phyloP scores from a whole-genome alignment of 1,140 invertebrate genomes.

The Frieseomelitta varia region DNA sequence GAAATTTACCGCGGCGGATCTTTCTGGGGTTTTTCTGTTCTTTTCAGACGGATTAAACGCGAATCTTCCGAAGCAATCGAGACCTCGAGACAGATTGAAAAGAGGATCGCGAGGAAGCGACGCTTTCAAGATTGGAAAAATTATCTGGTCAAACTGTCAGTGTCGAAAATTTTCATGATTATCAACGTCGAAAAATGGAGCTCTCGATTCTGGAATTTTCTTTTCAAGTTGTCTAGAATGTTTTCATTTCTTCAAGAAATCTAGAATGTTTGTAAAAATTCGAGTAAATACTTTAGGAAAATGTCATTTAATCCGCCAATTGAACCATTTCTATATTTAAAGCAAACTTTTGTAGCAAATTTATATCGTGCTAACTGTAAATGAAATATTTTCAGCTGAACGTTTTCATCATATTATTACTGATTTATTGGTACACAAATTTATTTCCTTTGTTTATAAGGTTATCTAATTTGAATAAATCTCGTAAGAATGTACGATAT shows the following conservation, averaged over 20 bases:
- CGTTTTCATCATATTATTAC: background rate
- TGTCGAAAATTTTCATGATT: background rate
- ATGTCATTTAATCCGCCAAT: background rate
- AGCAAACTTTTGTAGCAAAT: background rate
- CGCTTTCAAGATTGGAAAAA: background rate
- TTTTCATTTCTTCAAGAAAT: no score
- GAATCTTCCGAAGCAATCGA: background rate
- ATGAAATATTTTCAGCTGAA: background rate
- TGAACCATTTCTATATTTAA: background rate
- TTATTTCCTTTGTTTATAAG: background rate
- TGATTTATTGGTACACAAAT: background rate
- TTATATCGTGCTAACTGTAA: background rate
- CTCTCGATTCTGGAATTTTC: background rate
- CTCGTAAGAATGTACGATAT: background rate
- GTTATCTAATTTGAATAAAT: background rate
- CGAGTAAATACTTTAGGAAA: background rate
- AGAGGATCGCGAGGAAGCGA: background rate
- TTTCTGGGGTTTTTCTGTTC: background rate
- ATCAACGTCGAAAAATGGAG: no score
- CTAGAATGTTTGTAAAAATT: background rate
- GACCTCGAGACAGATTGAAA: background rate
- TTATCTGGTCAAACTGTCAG: no score
- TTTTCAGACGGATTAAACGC: conserved; percentile 5
- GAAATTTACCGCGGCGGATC: conserved; percentile 7
- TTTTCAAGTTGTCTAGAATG: no score